Conservation (phyloP, 1,140 invertebrate species). For the Drosophila lini region DNA sequence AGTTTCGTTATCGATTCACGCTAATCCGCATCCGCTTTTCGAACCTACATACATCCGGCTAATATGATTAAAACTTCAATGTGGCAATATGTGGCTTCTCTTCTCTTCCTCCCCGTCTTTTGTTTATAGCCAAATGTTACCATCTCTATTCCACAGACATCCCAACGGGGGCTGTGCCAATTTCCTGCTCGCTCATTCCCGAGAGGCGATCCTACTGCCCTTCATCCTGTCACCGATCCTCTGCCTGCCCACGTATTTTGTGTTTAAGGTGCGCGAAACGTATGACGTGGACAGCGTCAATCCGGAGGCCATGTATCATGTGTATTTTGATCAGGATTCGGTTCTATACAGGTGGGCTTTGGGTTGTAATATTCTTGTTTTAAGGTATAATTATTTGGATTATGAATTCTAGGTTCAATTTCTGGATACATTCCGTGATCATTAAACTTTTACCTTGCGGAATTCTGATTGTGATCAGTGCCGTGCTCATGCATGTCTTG, state of each 20-base stretch:
- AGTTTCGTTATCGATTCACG: conserved; percentile 9
- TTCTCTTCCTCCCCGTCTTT: conserved; percentile 54
- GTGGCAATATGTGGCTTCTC: conserved; percentile 64
- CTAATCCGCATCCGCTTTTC: conserved; percentile 17
- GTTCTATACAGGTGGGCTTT: conserved; percentile 58
- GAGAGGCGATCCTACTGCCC: conserved; percentile 89
- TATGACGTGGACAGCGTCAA: conserved; percentile 81
- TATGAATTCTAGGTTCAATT: conserved; percentile 87
- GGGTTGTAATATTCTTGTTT: background rate
- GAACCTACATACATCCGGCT: conserved; percentile 34
- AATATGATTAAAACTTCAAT: conserved; percentile 54
- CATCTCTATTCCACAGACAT: conserved; percentile 85
- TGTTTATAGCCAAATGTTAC: conserved; percentile 80
- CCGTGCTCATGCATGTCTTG: conserved; percentile 91
- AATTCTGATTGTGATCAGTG: conserved; percentile 92
- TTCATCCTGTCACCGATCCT: conserved; percentile 90
- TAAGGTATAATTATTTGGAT: no score
- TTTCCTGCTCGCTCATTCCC: conserved; percentile 86
- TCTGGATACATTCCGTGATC: conserved; percentile 94
- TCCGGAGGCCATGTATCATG: conserved; percentile 86
- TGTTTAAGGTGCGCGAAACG: conserved; percentile 86
- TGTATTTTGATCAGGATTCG: conserved; percentile 86
- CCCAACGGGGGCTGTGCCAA: conserved; percentile 85
- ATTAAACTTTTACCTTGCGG: conserved; percentile 94
- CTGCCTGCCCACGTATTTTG: conserved; percentile 91